Conservation (phyloP, 2,888 invertebrate genomes). For the Drosophila demipolita region DNA sequence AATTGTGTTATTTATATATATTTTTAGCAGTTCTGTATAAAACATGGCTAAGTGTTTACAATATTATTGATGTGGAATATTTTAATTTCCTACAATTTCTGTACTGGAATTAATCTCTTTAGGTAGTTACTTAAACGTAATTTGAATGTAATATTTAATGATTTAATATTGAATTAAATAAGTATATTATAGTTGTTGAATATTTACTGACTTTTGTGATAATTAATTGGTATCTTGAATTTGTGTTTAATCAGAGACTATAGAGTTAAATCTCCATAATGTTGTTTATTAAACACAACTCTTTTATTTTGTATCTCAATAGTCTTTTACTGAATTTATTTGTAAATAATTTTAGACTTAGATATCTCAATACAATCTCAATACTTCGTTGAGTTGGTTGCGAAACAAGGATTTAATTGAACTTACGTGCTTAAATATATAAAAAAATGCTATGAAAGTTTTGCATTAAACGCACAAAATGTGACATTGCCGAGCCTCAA, state of each 20-base stretch:
- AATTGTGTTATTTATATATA: no score
- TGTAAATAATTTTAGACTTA: background rate
- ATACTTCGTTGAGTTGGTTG: slow-evolving; percentile 4
- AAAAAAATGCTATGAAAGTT: slow-evolving; percentile 45
- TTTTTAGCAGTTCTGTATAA: background rate
- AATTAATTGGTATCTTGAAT: background rate
- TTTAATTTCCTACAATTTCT: background rate
- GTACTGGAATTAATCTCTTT: background rate
- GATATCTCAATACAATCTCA: slow-evolving; percentile 2
- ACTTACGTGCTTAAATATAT: slow-evolving; percentile 15
- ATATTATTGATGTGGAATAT: background rate
- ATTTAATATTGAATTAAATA: no score
- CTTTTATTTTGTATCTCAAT: background rate
- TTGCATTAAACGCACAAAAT: slow-evolving; percentile 57
- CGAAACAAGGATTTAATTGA: slow-evolving; percentile 29
- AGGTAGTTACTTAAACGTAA: background rate
- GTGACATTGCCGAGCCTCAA: slow-evolving; percentile 61
- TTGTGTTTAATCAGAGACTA: background rate
- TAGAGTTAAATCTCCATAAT: background rate
- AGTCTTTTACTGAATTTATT: background rate
- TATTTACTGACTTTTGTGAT: background rate
- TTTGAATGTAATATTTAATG: no score
- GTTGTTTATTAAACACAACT: background rate
- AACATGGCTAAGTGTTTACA: background rate
- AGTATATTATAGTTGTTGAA: background rate